Evolutionary conservation across 2,113 vertebrate species (phyloP), one percentile per base, ranked within the genome.

Genomic region (Eurystomus gularis): DNA sequence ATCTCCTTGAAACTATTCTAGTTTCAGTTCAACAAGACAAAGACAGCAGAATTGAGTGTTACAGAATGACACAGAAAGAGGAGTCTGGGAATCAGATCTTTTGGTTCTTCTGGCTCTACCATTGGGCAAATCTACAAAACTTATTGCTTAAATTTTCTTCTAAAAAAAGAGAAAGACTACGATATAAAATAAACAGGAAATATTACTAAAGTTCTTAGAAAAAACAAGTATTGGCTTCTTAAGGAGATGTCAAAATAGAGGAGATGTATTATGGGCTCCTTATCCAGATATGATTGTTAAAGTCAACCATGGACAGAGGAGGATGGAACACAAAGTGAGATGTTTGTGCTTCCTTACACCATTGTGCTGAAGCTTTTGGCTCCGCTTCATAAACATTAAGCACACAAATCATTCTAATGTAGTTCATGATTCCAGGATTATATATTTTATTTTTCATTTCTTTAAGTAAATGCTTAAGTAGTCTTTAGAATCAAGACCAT

Each of bases 221-320:
- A 71, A 77, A 20, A 28, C 10, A 40, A 25, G 42, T 35, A 24
- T 51, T 73, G 60, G 8, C 33, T 82, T 77, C 39, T 40, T 37
- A 51, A 61, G 54, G 17, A 40, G 42, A 48, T 40, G 28, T 76
- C 31, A 61, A 71, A 90, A 33, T 14, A 8, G 7, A 68, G 21
- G 21, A 73, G 68, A 52, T 12, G 4, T 31, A 25, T 49, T 44
- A 44, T 26, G 48, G 18, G 25, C 16, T 58, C 37, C 13, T 51
- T 52, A 61, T 48, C 15, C 37, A 46, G 33, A 28, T 8, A 35
- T 4, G 23, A 11, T n/a, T 2, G 1, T 18, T 60, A 16, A 49
- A 40, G 35, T 37, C 0, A 0, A 28, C 6, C 15, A 13, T 5
- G 46, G 42, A 37, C 7, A 72, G 25, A 33, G 13, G 7, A 40